phyloP scores from a whole-genome alignment of 2,888 invertebrate genomes.

The Venusia cambrica region DNA sequence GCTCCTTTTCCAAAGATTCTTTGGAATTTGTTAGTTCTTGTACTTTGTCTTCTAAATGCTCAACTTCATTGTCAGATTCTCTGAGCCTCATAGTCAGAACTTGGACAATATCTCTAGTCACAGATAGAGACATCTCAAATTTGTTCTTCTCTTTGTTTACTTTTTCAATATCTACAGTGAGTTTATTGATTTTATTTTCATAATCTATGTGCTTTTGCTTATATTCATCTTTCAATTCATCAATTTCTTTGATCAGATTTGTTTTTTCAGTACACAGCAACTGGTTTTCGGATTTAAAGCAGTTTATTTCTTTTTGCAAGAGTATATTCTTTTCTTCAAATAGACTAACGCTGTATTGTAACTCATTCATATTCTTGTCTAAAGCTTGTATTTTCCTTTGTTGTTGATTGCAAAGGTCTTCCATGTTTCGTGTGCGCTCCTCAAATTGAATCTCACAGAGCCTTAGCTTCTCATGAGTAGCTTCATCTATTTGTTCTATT shows the following conservation, averaged over 20 bases:
- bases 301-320: conserved; percentile 52
- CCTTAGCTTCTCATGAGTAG: conserved; percentile 64
- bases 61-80: conserved; percentile 82
- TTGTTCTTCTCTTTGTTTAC: conserved; percentile 74
- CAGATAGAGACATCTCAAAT: conserved; percentile 81
- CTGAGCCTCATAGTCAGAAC: conserved; percentile 79
- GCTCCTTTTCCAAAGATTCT: conserved; percentile 58
- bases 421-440: conserved; percentile 59
- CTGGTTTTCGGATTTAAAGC: conserved; percentile 53
- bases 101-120: conserved; percentile 80
- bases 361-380: conserved; percentile 58
- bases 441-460: conserved; percentile 76
- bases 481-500: conserved; percentile 70
- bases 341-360: conserved; percentile 50
- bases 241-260: conserved; percentile 45
- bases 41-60: conserved; percentile 72
- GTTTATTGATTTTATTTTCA: conserved; percentile 67
- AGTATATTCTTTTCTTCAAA: conserved; percentile 53
- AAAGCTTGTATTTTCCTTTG: conserved; percentile 53
- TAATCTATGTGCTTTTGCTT: conserved; percentile 60
- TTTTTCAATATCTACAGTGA: conserved; percentile 67
- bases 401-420: conserved; percentile 60
- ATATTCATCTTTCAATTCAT: conserved; percentile 56
- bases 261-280: conserved; percentile 47
- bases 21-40: conserved; percentile 53